phyloP scores from a whole-genome alignment of 2,797 vertebrate species.

The Lacerta bilineata region DNA sequence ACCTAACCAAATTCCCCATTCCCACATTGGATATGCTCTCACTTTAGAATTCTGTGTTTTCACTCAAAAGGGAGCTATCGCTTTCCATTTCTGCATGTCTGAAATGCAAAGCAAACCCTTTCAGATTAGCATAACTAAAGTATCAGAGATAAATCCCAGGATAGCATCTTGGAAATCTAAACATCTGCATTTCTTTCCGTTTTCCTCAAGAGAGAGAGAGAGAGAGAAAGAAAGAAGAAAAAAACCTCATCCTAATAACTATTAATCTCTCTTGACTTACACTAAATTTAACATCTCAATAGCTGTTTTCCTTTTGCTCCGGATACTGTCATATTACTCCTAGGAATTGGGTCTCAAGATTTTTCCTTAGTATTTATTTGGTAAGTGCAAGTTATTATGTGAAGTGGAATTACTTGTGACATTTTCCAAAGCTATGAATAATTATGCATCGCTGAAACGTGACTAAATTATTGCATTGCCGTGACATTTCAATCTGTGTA shows the following conservation, averaged over 20 bases:
- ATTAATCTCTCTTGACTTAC: slow-evolving; percentile 39
- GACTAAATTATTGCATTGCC: slow-evolving; percentile 66
- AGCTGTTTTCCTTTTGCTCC: slow-evolving; percentile 32
- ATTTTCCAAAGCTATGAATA: slow-evolving; percentile 83
- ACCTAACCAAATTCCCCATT: too few species aligned
- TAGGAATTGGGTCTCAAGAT: slow-evolving; percentile 37
- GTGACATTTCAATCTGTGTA: slow-evolving; percentile 65
- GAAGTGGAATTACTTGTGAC: slow-evolving; percentile 82
- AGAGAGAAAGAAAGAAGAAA: not conserved
- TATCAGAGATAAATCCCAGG: slow-evolving; percentile 23
- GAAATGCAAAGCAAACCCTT: slow-evolving; percentile 23
- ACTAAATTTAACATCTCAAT: not conserved
- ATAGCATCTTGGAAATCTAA: slow-evolving; percentile 7
- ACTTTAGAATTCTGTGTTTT: not conserved
- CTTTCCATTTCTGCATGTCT: not conserved
- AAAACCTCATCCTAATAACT: slow-evolving; percentile 24
- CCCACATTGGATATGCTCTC: not conserved
- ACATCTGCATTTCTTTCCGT: slow-evolving; percentile 35
- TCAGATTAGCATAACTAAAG: slow-evolving; percentile 20
- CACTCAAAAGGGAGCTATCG: not conserved
- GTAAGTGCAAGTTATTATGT: slow-evolving; percentile 80
- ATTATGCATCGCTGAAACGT: slow-evolving; percentile 69
- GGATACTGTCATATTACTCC: slow-evolving; percentile 32
- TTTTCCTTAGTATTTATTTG: slow-evolving; percentile 73
- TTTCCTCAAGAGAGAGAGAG: not conserved